A percentile compares a stretch with the other conserved stretches of the same genome.
Evolutionary conservation across 2,888 invertebrate species (phyloP).

Genomic region (Norana najaformis): DNA sequence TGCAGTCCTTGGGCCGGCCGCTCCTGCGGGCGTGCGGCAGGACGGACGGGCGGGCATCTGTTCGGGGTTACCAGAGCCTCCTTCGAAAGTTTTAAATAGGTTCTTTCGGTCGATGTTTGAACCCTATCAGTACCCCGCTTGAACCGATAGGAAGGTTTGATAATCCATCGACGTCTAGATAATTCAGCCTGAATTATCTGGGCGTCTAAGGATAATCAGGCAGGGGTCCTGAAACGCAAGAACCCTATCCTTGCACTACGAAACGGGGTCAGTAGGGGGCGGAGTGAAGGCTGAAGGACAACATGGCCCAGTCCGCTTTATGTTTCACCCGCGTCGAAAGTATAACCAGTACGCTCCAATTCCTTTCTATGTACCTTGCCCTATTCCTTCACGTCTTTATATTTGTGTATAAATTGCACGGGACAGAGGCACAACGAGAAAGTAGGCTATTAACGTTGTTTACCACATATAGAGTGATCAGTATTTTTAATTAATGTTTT

Average conservation of each 20-base stretch:
- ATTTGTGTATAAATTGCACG: too few relatives aligned
- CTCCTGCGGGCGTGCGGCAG: neutral
- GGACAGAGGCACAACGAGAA: too few relatives aligned
- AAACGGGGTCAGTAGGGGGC: conserved; percentile 10
- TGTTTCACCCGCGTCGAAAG: neutral
- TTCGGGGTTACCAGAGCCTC: neutral
- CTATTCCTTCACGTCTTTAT: too few relatives aligned
- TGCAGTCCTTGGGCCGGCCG: neutral
- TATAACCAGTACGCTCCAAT: neutral
- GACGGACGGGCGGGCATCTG: neutral
- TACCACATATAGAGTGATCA: too few relatives aligned
- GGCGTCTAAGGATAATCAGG: too few relatives aligned
- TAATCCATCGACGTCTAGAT: too few relatives aligned
- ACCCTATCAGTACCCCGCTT: neutral
- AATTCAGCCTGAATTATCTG: too few relatives aligned
- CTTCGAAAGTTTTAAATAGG: neutral
- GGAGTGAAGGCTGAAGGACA: neutral
- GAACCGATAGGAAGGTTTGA: neutral
- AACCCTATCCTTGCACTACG: neutral
- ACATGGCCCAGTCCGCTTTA: neutral
- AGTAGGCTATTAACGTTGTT: too few relatives aligned
- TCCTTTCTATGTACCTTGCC: neutral
- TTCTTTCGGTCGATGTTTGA: neutral
- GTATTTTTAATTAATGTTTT: too few relatives aligned
- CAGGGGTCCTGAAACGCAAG: neutral